Conservation (phyloP, 2,797 vertebrate species). For the Pseudocheirus occidentalis region DNA sequence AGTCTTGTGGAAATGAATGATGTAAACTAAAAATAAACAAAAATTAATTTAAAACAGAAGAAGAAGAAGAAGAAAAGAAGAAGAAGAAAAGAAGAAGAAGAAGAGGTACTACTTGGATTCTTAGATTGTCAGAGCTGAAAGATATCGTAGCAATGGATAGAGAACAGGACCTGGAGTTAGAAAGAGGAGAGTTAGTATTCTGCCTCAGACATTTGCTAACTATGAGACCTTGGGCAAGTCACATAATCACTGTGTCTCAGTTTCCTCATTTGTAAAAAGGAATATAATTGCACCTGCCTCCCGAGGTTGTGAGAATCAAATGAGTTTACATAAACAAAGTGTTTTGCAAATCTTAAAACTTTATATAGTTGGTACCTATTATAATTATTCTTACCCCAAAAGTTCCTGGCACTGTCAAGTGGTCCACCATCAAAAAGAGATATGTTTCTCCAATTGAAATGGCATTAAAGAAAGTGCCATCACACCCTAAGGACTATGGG, state of each 20-base stretch:
- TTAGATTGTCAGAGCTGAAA: background rate
- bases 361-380: background rate
- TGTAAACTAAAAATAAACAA: no score
- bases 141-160: background rate
- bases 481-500: background rate
- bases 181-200: no score
- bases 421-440: background rate
- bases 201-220: background rate
- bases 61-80: no score
- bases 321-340: background rate
- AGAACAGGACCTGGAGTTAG: background rate
- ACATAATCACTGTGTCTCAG: background rate
- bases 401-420: background rate
- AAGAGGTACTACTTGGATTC: background rate
- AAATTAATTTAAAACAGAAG: no score
- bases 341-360: background rate
- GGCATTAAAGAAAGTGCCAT: background rate
- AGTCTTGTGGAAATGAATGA: no score
- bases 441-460: background rate
- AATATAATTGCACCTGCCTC: background rate
- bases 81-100: no score
- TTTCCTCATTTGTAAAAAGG: background rate
- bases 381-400: background rate
- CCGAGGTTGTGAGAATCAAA: background rate
- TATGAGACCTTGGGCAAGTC: background rate